Percentiles rank a stretch among this genome's conserved stretches.
Conservation (phyloP, 2,797 vertebrate genomes). For the Lutjanus campechanus region DNA sequence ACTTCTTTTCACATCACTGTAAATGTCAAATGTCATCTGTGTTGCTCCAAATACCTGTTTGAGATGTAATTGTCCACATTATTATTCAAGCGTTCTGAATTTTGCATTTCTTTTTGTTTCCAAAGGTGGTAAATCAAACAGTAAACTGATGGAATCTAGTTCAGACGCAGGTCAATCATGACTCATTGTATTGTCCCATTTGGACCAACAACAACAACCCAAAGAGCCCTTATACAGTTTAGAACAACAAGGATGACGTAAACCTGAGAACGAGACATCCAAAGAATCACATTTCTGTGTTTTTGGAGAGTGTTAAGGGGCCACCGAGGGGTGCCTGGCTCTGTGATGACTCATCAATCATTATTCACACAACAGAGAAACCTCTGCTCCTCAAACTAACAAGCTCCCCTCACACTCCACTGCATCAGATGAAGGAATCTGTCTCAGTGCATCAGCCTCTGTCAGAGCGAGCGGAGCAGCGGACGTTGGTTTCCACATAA, state of each 20-base stretch:
- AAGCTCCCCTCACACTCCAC: constrained; percentile 41
- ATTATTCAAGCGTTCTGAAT: neutral
- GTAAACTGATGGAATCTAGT: constrained; percentile 16
- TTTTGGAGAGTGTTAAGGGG: constrained; percentile 2
- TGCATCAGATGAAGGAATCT: constrained; percentile 49
- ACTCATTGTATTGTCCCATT: neutral
- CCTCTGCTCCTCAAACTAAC: constrained; percentile 51
- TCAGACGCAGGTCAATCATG: constrained; percentile 1
- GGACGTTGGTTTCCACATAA: constrained; percentile 11
- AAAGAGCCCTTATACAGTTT: constrained; percentile 16
- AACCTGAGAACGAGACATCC: neutral
- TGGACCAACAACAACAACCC: constrained; percentile 9
- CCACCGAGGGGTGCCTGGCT: neutral
- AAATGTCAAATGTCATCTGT: neutral
- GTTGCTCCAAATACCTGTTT: neutral
- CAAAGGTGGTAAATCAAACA: neutral
- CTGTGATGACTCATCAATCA: constrained; percentile 65
- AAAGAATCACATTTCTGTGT: constrained; percentile 17
- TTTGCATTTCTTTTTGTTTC: neutral
- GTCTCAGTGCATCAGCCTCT: constrained; percentile 54
- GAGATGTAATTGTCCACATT: neutral
- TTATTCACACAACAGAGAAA: constrained; percentile 53
- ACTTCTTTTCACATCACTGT: neutral
- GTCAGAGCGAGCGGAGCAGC: constrained; percentile 12
- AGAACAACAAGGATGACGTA: constrained; percentile 4